These are phyloP conservation scores for Drosophila kanekoi DNA, from an alignment of 2,888 invertebrate species.

Conservation along the genomic window DNA sequence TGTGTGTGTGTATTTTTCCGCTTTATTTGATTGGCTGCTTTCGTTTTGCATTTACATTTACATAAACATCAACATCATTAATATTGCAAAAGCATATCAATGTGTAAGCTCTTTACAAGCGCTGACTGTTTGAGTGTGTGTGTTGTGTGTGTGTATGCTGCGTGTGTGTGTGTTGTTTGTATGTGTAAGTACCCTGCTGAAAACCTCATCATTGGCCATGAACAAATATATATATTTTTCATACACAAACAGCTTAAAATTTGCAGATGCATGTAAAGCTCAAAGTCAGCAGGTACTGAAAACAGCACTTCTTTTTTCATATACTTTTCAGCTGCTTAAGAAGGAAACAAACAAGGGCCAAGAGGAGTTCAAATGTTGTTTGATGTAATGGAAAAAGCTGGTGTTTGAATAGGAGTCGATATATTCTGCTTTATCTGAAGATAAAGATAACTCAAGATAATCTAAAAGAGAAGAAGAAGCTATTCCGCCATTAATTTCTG, in stretches of 20 bases:
- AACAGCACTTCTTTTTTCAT: not conserved
- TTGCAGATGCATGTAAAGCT: conserved; percentile 2
- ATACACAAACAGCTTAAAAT: not conserved
- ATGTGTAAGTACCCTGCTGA: conserved; percentile 9
- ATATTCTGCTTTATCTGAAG: too few species aligned
- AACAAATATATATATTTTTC: not conserved
- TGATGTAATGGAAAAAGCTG: not conserved
- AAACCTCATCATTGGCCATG: conserved; percentile 1
- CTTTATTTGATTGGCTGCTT: conserved; percentile 61
- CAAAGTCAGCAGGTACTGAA: conserved; percentile 1
- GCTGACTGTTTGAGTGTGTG: conserved; percentile 8
- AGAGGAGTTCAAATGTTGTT: too few species aligned
- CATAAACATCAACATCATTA: conserved; percentile 75
- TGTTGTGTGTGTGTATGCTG: not conserved
- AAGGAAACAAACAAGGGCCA: not conserved
- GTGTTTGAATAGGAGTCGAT: too few species aligned
- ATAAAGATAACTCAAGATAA: too few species aligned
- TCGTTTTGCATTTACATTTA: conserved; percentile 56
- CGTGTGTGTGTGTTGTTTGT: not conserved
- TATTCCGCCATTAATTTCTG: too few species aligned
- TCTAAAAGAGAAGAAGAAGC: too few species aligned
- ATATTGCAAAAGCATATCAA: conserved; percentile 66
- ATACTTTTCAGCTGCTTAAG: too few species aligned
- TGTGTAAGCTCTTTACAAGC: conserved; percentile 47
- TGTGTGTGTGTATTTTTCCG: conserved; percentile 18